phyloP scores from a whole-genome alignment of 2,888 invertebrate genomes.

The Yponomeuta malinellus region DNA sequence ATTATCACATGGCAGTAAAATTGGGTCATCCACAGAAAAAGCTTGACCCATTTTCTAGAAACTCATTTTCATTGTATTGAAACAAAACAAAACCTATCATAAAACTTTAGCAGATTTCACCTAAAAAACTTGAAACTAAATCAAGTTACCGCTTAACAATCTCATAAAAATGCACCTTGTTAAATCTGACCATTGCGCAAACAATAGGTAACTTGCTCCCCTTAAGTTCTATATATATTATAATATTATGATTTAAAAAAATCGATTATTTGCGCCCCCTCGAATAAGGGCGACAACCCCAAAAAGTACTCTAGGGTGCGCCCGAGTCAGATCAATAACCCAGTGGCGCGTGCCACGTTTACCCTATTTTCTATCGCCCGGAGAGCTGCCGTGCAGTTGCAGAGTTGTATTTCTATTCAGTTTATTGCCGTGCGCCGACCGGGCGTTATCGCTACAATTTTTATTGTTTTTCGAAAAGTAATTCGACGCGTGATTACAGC shows the following conservation, averaged over 20 bases:
- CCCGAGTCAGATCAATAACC: constrained; percentile 59
- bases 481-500: constrained; percentile 53
- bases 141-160: constrained; percentile 38
- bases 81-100: too few relatives aligned
- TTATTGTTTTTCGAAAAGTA: constrained; percentile 67
- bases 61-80: too few relatives aligned
- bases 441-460: constrained; percentile 50
- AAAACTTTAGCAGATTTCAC: too few relatives aligned
- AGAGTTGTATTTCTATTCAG: constrained; percentile 28
- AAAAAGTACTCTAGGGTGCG: constrained; percentile 36
- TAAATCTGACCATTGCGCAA: constrained; percentile 23
- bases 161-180: constrained; percentile 33
- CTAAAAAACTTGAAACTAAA: constrained; percentile 24
- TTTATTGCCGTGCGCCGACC: constrained; percentile 33
- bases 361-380: constrained; percentile 29
- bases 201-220: constrained; percentile 27
- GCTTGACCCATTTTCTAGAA: too few relatives aligned
- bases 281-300: constrained; percentile 41
- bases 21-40: too few relatives aligned
- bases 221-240: constrained; percentile 30
- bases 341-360: constrained; percentile 34
- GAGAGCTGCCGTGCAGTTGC: constrained; percentile 17
- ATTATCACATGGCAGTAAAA: too few relatives aligned
- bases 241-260: constrained; percentile 24
- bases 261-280: constrained; percentile 29